Evolutionary conservation across 2,888 invertebrate species (phyloP), one percentile per base, ranked within the genome.

Genomic region (Acronicta alni): DNA sequence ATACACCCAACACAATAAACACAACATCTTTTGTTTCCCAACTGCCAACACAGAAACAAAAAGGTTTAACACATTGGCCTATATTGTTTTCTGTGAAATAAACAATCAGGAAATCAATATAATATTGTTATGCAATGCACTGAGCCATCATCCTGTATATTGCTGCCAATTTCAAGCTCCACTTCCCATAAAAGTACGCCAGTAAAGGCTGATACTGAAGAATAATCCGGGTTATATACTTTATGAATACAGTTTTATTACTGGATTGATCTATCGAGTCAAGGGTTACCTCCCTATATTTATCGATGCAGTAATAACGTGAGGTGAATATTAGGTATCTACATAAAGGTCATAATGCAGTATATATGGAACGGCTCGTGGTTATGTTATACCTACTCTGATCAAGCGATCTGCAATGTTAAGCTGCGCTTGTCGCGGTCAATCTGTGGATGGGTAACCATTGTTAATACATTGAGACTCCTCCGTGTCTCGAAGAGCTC

Each of bases 151-250:
- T 37, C 32, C 38, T 45, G 44, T 46, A 46, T 45, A 63, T 32
- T 53, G 58, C 20, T 46, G 35, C 41, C 67, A 71, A 70, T 67
- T 70, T 67, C 58, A 65, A 37, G 58, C 65, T 67, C 49, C 37
- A 14, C 8, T 70, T 45, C 23, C 30, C 23, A 46, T 43, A 17
- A 37, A 49, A 35, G 38, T 18, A 12, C 20, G 17, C 14, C 7
- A 9, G 20, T 4, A 38, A 26, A n/a, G 20, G 39, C 42, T 15
- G 17, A 9, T 18, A 46, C 12, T 51, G 16, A 16, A 16, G 2
- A 16, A n/a, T 45, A 30, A 38, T 48, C 44, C 8, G 9, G 57
- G 30, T 7, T 35, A 32, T 32, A 35, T 35, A 35, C n/a, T 35
- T n/a, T 35, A 35, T 35, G n/a, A 35, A 35, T 35, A 35, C 14